Evolutionary conservation across 2,888 invertebrate genomes (phyloP), one percentile per base, ranked within the genome.

Genomic region (Seira ritae): DNA sequence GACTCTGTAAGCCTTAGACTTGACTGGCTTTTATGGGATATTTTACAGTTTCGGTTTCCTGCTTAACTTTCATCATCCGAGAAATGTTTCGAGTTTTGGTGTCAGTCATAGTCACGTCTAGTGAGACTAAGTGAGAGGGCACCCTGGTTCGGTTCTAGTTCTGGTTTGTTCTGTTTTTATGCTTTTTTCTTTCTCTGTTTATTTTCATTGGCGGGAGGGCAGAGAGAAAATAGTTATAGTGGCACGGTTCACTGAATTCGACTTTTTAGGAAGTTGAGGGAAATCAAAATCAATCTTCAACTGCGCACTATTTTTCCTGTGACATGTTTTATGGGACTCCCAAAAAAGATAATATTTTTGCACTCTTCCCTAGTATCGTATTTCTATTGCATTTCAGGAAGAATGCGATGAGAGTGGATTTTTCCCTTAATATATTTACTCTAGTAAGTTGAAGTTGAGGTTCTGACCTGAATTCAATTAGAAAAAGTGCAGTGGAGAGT

Each of bases 1-100:
- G 17, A n/a, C 50, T 50, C 3, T n/a, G 12, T 50, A 15, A 12
- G 12, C 50, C 50, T n/a, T 50, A 4, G 31, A 15, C 15, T 20
- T 62, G 10, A 22, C 62, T 62, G 10, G 6, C 62, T 62, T 62
- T 62, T 62, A 62, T 62, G 62, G 22, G 62, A 62, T 62, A 62
- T 62, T 62, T 62, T 62, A 62, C 62, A 62, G 62, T 62, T 62
- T 62, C 62, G 62, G 62, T 62, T 62, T 62, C 62, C 62, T 62
- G 62, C 20, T n/a, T 62, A 62, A 62, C 62, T 20, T 19, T 62
- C 15, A 31, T 31, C 31, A 31, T 31, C 31, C 31, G 31, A 2
- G 8, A 31, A 31, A 31, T 8, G 31, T 31, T 31, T 31, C 31
- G 31, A 31, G 31, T 20, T 62, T 62, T 22, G 22, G 62, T 62